A percentile compares a stretch with the other conserved stretches of the same genome.
Evolutionary conservation across 2,888 invertebrate species (phyloP).

Genomic region (Lissonota sp.): DNA sequence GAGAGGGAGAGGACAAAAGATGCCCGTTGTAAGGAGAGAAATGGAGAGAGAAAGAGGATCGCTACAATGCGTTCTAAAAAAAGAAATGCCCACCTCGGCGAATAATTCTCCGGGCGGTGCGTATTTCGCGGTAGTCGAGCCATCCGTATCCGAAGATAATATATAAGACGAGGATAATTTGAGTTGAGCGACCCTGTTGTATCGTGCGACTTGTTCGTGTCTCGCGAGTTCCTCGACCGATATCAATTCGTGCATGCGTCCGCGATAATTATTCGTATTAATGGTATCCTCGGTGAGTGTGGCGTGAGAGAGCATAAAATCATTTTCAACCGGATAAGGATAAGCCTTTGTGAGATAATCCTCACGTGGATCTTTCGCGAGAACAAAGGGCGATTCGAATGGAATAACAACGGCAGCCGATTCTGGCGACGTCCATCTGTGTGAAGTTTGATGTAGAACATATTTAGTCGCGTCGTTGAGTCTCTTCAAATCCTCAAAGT

Average conservation of each 20-base stretch:
- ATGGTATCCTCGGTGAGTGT: conserved; percentile 87
- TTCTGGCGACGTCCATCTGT: conserved; percentile 86
- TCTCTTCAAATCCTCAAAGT: conserved; percentile 87
- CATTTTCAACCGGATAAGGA: conserved; percentile 88
- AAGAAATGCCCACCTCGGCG: conserved; percentile 84
- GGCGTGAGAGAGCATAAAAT: conserved; percentile 88
- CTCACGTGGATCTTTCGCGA: conserved; percentile 84
- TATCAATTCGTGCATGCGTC: conserved; percentile 90
- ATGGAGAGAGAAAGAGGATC: neutral
- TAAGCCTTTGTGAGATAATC: conserved; percentile 86
- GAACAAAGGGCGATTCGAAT: conserved; percentile 86
- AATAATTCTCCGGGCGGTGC: conserved; percentile 91
- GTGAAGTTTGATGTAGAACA: conserved; percentile 87
- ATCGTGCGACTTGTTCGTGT: conserved; percentile 88
- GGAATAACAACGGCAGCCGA: conserved; percentile 85
- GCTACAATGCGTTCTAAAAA: conserved; percentile 30
- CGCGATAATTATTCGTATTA: conserved; percentile 89
- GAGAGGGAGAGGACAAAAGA: neutral
- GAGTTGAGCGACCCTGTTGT: conserved; percentile 88
- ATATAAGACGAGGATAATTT: conserved; percentile 88
- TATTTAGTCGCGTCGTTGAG: conserved; percentile 88
- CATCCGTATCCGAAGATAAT: conserved; percentile 88
- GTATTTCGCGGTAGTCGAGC: conserved; percentile 90
- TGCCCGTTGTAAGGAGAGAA: neutral
- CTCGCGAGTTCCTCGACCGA: conserved; percentile 92